Conservation (phyloP, 2,888 invertebrate species). For the Sesamia inferens region DNA sequence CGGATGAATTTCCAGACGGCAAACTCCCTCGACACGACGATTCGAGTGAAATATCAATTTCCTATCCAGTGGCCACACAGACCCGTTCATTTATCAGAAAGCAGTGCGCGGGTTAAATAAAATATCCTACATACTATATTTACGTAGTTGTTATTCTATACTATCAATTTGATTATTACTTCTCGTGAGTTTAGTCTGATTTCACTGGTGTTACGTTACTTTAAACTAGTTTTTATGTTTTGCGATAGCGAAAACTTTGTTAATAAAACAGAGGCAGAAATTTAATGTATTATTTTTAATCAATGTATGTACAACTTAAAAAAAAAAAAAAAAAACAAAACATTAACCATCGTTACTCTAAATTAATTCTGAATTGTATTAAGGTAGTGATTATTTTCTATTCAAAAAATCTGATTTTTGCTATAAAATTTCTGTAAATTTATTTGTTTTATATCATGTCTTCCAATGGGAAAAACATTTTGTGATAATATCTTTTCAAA, state of each 20-base stretch:
- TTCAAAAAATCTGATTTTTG: not conserved
- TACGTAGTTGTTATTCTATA: slow-evolving; percentile 37
- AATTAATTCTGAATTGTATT: too few species aligned
- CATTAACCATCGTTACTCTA: too few species aligned
- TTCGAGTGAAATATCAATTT: slow-evolving; percentile 86
- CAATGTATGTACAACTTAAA: not conserved
- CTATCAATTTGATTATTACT: slow-evolving; percentile 54
- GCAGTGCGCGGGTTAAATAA: slow-evolving; percentile 72
- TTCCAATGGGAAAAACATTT: not conserved
- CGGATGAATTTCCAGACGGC: slow-evolving; percentile 61
- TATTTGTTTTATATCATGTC: too few species aligned
- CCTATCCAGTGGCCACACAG: slow-evolving; percentile 76
- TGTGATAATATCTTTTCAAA: slow-evolving; percentile 7
- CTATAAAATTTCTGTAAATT: not conserved
- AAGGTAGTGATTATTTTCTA: not conserved
- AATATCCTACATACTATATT: slow-evolving; percentile 60
- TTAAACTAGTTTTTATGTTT: not conserved
- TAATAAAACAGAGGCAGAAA: too few species aligned
- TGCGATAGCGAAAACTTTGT: not conserved
- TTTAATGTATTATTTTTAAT: not conserved
- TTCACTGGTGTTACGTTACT: not conserved
- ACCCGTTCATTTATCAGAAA: slow-evolving; percentile 79
- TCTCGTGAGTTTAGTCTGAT: slow-evolving; percentile 9
- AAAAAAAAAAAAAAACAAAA: too few species aligned
- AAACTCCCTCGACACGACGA: slow-evolving; percentile 66